Conservation (phyloP, 2,888 invertebrate species). For the Phlogophora meticulosa region DNA sequence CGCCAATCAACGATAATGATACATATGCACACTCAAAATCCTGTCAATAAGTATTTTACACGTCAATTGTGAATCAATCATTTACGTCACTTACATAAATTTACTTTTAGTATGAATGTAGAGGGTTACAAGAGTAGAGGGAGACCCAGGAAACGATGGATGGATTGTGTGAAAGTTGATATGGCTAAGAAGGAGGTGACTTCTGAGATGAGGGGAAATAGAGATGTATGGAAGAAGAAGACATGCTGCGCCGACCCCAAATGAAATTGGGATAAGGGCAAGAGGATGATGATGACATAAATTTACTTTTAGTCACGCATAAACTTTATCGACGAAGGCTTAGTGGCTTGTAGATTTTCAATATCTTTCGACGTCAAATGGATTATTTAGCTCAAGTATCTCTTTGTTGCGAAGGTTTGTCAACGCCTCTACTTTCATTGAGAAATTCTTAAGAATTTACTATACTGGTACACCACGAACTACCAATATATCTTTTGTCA, state of each 20-base stretch:
- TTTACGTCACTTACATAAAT: slow-evolving; percentile 8
- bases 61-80: slow-evolving; percentile 9
- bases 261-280: too few species aligned
- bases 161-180: too few species aligned
- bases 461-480: neutral
- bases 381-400: slow-evolving; percentile 9
- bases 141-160: too few species aligned
- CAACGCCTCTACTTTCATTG: neutral
- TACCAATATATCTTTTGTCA: too few species aligned
- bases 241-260: too few species aligned
- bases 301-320: neutral
- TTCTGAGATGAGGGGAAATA: too few species aligned
- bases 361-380: neutral
- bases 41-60: neutral
- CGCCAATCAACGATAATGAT: neutral
- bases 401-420: neutral
- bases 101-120: too few species aligned
- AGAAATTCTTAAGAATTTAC: neutral
- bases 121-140: too few species aligned
- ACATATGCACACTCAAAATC: slow-evolving; percentile 12
- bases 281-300: too few species aligned
- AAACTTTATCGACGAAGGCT: slow-evolving; percentile 24
- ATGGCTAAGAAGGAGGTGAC: too few species aligned
- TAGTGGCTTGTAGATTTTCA: slow-evolving; percentile 13
- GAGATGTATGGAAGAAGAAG: too few species aligned